phyloP scores from a whole-genome alignment of 2,888 invertebrate genomes.

The Lithophane semibrunnea region DNA sequence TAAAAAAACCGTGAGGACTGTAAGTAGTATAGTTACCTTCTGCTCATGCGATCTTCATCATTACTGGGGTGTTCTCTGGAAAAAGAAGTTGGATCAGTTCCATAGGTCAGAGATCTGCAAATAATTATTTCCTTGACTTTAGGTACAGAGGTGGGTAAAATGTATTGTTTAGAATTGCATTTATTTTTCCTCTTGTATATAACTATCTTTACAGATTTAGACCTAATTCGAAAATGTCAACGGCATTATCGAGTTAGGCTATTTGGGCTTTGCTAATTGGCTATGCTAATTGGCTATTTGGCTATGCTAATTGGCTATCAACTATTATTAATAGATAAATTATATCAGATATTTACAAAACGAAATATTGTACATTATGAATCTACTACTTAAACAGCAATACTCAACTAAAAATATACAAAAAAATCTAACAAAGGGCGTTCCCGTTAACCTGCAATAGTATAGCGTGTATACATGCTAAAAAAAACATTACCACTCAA shows the following conservation, averaged over 20 bases:
- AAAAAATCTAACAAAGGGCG: no score
- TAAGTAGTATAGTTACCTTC: conserved; percentile 61
- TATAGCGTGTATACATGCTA: no score
- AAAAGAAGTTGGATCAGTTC: conserved; percentile 47
- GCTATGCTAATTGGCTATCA: background rate
- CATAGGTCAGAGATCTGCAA: conserved; percentile 22
- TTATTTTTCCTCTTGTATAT: background rate
- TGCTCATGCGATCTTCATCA: conserved; percentile 67
- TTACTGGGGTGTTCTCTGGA: conserved; percentile 66
- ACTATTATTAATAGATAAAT: background rate
- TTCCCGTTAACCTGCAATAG: no score
- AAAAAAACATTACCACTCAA: no score
- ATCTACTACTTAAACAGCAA: background rate
- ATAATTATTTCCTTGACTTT: background rate
- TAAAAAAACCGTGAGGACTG: background rate
- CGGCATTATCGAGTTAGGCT: no score
- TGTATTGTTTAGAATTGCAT: background rate
- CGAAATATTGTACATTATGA: background rate
- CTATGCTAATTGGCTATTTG: background rate
- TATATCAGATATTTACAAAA: background rate
- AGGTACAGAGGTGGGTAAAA: background rate
- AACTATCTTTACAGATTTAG: conserved; percentile 1
- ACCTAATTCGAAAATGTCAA: background rate
- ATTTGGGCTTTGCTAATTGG: no score
- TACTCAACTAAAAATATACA: background rate